A percentile compares a stretch with the other conserved stretches of the same genome.
Evolutionary conservation across 1,140 invertebrate species (phyloP).

Genomic region (Drosophila repleta): DNA sequence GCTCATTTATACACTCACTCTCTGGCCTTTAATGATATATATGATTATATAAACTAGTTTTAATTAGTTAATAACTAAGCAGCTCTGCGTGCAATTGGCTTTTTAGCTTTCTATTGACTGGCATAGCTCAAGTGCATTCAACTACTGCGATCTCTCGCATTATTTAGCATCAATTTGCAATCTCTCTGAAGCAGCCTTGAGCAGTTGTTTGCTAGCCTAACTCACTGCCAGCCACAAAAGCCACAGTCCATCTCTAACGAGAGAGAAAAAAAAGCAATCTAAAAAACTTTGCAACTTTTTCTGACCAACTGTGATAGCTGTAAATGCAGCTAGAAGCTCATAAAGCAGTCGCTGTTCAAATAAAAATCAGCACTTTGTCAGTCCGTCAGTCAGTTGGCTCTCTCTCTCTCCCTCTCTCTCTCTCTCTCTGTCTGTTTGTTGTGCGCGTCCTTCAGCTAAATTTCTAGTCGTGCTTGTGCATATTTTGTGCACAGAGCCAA

Average conservation of each 20-base stretch:
- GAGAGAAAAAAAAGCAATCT: slow-evolving; percentile 13
- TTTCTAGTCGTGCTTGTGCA: slow-evolving; percentile 68
- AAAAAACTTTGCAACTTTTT: background rate
- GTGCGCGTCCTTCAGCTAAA: slow-evolving; percentile 61
- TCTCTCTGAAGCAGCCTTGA: slow-evolving; percentile 7
- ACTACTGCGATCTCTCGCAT: slow-evolving; percentile 1
- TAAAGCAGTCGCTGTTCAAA: slow-evolving; percentile 40
- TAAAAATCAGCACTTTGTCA: slow-evolving; percentile 58
- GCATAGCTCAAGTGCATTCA: background rate
- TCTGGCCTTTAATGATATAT: too few relatives aligned
- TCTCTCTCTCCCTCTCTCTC: slow-evolving; percentile 8
- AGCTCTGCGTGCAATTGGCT: slow-evolving; percentile 6
- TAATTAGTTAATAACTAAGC: slow-evolving; percentile 2
- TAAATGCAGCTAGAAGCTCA: slow-evolving; percentile 15
- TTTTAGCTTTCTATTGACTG: slow-evolving; percentile 11
- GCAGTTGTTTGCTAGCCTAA: slow-evolving; percentile 16
- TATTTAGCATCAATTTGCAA: too few relatives aligned
- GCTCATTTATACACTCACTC: too few relatives aligned
- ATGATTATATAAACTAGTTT: too few relatives aligned
- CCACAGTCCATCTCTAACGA: background rate
- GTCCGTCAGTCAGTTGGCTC: slow-evolving; percentile 33
- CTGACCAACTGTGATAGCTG: slow-evolving; percentile 8
- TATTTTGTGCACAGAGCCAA: slow-evolving; percentile 57
- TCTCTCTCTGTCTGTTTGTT: slow-evolving; percentile 21
- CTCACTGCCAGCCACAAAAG: background rate